Evolutionary conservation across 2,113 vertebrate genomes (phyloP).

Genomic region (Odobenus rosmarus): DNA sequence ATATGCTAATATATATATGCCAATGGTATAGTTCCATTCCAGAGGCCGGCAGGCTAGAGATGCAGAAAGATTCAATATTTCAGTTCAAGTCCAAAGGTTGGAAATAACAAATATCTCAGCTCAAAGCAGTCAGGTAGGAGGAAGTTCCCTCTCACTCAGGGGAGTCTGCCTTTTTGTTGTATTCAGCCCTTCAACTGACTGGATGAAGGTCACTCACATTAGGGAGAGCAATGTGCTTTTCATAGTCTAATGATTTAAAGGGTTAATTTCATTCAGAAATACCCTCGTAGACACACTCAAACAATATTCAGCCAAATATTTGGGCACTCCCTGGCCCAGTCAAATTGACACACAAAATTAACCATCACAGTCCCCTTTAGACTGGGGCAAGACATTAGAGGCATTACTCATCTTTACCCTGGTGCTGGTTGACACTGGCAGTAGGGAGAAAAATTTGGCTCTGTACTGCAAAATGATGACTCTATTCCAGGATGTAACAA

Average conservation of each 20-base stretch:
- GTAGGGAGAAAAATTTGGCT: background rate
- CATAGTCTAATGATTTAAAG: background rate
- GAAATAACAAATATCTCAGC: background rate
- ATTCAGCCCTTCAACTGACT: background rate
- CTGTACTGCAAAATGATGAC: background rate
- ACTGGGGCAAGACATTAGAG: background rate
- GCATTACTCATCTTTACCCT: background rate
- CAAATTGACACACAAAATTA: background rate
- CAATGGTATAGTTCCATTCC: rapidly evolving
- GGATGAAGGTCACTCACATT: rapidly evolving
- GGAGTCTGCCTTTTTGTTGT: background rate
- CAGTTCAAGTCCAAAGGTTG: background rate
- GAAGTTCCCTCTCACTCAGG: background rate
- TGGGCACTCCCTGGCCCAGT: background rate
- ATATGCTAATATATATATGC: background rate
- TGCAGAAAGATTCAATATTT: background rate
- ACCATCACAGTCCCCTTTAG: background rate
- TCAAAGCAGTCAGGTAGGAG: background rate
- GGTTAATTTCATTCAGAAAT: background rate
- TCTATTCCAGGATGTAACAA: background rate
- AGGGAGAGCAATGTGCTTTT: background rate
- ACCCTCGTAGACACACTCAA: background rate
- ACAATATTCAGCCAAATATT: background rate
- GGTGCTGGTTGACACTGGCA: background rate
- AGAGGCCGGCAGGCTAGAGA: background rate